Evolutionary conservation across 2,113 vertebrate species (phyloP).

Genomic region (Myrmecobius fasciatus): DNA sequence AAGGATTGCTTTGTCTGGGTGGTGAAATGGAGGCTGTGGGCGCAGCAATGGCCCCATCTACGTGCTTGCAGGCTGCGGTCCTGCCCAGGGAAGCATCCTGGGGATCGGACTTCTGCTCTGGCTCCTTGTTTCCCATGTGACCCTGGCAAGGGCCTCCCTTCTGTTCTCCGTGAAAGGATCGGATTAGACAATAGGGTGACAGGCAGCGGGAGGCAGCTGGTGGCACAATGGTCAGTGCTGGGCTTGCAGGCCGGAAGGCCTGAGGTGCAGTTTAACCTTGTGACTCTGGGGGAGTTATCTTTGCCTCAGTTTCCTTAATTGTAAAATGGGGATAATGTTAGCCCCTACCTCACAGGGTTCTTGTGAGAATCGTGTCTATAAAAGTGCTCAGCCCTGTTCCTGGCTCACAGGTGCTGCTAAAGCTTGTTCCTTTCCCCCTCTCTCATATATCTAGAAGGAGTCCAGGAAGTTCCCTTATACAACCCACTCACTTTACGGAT

Average conservation of each 20-base stretch:
- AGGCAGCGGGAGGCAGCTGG: not conserved
- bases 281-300: not conserved
- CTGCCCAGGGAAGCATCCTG: not conserved
- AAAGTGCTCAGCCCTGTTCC: not conserved
- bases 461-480: not conserved
- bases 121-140: not conserved
- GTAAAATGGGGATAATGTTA: not conserved
- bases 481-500: not conserved
- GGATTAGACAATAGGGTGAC: not conserved
- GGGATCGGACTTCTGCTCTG: not conserved
- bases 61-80: not conserved
- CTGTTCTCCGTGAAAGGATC: not conserved
- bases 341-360: not conserved
- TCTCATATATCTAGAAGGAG: not conserved
- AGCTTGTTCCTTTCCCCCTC: not conserved
- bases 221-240: not conserved
- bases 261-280: not conserved
- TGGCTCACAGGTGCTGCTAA: not conserved
- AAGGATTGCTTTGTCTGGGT: not conserved
- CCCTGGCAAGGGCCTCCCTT: not conserved
- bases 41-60: too few species aligned
- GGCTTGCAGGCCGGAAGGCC: not conserved
- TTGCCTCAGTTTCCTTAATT: not conserved
- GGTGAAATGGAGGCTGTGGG: not conserved
- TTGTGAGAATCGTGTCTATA: not conserved